Evolutionary conservation across 1,140 invertebrate genomes (phyloP).

Genomic region (Halictus rubicundus): DNA sequence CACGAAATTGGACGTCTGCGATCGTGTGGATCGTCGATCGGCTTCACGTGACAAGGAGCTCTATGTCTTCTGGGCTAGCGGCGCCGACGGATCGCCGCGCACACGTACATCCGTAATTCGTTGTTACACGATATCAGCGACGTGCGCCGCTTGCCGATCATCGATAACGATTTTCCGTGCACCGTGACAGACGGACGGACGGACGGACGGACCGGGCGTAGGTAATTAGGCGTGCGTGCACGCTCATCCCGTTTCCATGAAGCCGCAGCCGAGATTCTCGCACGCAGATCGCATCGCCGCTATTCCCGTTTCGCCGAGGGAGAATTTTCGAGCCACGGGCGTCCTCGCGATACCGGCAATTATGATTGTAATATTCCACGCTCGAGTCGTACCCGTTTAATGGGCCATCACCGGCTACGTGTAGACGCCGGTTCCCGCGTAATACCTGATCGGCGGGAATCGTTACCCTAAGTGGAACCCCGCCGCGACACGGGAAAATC

Average conservation of each 20-base stretch:
- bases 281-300: not conserved
- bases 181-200: not conserved
- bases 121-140: slow-evolving; percentile 10
- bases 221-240: slow-evolving; percentile 21
- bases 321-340: not conserved
- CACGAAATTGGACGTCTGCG: slow-evolving; percentile 17
- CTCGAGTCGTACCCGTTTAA: not conserved
- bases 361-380: not conserved
- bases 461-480: not conserved
- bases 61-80: slow-evolving; percentile 19
- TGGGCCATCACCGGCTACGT: not conserved
- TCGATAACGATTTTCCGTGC: slow-evolving; percentile 19
- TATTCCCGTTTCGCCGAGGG: not conserved
- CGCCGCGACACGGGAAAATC: no score
- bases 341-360: slow-evolving; percentile 8
- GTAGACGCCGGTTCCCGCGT: not conserved
- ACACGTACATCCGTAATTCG: slow-evolving; percentile 6
- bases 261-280: not conserved
- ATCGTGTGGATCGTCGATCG: not conserved
- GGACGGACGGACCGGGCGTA: not conserved
- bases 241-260: no score
- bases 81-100: slow-evolving; percentile 2
- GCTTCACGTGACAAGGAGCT: slow-evolving; percentile 15
- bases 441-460: not conserved
- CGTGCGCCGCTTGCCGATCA: slow-evolving; percentile 5